These are phyloP conservation scores for Pagetopsis macropterus DNA, from an alignment of 2,797 vertebrate genomes.

Conservation along the genomic window DNA sequence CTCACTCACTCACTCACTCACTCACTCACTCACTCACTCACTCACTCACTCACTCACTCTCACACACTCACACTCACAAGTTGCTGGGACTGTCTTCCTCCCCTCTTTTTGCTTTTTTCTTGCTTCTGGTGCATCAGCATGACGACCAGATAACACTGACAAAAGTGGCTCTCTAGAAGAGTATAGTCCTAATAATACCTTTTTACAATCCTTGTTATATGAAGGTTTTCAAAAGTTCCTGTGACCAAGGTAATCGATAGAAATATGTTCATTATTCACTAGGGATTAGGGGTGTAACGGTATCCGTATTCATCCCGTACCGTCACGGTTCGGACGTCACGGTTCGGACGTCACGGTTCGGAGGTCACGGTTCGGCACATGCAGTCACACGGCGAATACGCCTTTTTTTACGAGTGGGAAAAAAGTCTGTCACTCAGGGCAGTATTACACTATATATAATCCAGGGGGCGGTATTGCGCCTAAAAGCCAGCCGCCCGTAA, in stretches of 20 bases:
- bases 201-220: not conserved
- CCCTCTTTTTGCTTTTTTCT: constrained; percentile 44
- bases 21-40: constrained; percentile 2
- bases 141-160: constrained; percentile 55
- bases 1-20: not conserved
- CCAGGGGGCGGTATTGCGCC: no score
- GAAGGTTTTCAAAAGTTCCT: not conserved
- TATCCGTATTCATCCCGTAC: no score
- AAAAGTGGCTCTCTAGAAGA: not conserved
- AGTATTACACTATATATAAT: no score
- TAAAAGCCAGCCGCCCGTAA: no score
- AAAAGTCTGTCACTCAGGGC: no score
- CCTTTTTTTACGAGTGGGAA: no score
- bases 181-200: not conserved
- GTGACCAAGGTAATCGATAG: not conserved
- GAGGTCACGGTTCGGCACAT: no score
- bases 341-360: no score
- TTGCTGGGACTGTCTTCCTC: constrained; percentile 40
- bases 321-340: no score
- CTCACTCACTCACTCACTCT: constrained; percentile 14
- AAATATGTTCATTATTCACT: not conserved
- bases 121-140: constrained; percentile 70
- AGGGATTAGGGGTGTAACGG: no score
- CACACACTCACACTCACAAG: constrained; percentile 12
- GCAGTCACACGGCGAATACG: no score